Conservation (phyloP, 2,113 vertebrate species). For the Catharus minimus region DNA sequence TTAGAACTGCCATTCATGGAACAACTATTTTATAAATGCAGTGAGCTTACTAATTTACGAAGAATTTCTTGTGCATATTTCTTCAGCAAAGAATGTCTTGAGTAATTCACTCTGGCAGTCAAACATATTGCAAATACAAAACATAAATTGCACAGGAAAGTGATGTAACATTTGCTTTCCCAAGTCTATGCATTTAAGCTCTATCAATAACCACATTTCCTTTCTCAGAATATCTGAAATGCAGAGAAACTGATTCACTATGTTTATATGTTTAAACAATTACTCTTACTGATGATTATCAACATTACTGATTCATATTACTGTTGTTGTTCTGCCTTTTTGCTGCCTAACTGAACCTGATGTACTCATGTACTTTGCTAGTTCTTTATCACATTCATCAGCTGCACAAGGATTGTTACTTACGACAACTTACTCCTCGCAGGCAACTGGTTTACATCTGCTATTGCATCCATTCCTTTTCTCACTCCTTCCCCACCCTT, state of each 20-base stretch:
- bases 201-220: not conserved
- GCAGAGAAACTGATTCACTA: not conserved
- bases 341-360: not conserved
- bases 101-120: not conserved
- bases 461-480: not conserved
- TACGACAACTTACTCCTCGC: not conserved
- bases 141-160: constrained; percentile 22
- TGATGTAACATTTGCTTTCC: not conserved
- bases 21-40: not conserved
- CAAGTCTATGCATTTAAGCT: not conserved
- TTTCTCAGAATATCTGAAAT: not conserved
- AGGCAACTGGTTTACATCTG: not conserved
- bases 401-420: not conserved
- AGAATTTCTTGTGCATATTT: not conserved
- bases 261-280: not conserved
- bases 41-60: not conserved
- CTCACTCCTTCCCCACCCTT: not conserved
- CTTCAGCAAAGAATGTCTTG: constrained; percentile 6
- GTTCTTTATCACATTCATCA: not conserved
- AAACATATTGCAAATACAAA: not conserved
- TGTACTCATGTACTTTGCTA: not conserved
- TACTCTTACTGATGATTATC: not conserved
- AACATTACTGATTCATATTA: constrained; percentile 9
- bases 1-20: not conserved
- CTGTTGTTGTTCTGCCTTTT: not conserved